phyloP scores from a whole-genome alignment of 1,140 invertebrate species.

The Leptopilina clavipes region DNA sequence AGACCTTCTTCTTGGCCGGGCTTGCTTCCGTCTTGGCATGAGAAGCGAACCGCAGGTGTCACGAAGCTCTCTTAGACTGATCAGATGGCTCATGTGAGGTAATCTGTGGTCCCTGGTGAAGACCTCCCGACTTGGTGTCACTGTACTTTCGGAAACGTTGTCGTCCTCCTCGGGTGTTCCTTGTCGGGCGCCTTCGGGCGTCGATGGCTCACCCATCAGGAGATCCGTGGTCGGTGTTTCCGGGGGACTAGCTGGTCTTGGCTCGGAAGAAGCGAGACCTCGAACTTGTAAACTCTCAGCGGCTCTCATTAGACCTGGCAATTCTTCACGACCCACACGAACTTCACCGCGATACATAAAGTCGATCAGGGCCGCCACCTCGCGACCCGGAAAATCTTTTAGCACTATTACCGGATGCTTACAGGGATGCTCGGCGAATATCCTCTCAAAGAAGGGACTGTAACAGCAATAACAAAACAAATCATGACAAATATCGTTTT shows the following conservation, averaged over 20 bases:
- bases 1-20: conserved; percentile 85
- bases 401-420: conserved; percentile 94
- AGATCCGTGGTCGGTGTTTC: conserved; percentile 76
- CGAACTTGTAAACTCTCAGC: conserved; percentile 90
- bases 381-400: conserved; percentile 90
- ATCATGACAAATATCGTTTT: no score
- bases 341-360: conserved; percentile 96
- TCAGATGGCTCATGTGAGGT: conserved; percentile 73
- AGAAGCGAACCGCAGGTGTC: conserved; percentile 82
- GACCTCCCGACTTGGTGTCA: conserved; percentile 42
- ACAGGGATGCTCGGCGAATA: conserved; percentile 93
- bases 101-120: conserved; percentile 46
- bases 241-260: conserved; percentile 71
- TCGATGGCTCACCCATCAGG: conserved; percentile 75
- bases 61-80: conserved; percentile 70
- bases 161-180: conserved; percentile 77
- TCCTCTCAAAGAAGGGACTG: conserved; percentile 91
- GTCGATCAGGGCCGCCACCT: conserved; percentile 90
- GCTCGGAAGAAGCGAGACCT: conserved; percentile 84
- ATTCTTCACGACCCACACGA: conserved; percentile 87
- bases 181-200: conserved; percentile 72
- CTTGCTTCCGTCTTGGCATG: conserved; percentile 84
- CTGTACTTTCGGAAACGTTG: conserved; percentile 57
- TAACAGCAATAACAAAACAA: conserved; percentile 48
- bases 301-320: conserved; percentile 87